Conservation (phyloP, 2,113 vertebrate genomes). For the Copsychus sechellarum region DNA sequence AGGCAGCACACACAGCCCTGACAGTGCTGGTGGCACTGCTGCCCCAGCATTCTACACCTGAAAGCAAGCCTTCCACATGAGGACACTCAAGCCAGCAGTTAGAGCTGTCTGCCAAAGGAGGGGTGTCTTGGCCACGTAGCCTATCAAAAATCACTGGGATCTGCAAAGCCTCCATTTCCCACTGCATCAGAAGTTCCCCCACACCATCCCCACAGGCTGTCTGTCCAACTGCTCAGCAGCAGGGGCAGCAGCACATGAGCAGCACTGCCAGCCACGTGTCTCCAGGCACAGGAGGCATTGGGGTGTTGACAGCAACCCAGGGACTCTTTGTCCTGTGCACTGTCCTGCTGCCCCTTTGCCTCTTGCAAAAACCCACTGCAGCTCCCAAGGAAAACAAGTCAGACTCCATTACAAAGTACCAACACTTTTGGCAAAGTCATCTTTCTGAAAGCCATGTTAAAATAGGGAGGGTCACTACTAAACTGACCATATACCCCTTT, state of each 20-base stretch:
- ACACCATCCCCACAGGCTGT: fast-evolving
- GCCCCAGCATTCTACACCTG: background rate
- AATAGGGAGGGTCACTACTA: background rate
- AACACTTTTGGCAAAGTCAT: background rate
- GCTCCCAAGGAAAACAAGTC: background rate
- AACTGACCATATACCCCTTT: background rate
- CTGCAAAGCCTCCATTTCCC: background rate
- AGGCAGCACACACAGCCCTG: fast-evolving
- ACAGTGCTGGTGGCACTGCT: fast-evolving
- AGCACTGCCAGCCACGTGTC: background rate
- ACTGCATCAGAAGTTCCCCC: background rate
- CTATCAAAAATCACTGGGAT: background rate
- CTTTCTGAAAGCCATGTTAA: background rate
- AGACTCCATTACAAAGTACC: background rate
- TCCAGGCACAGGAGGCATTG: background rate
- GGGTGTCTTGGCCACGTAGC: background rate
- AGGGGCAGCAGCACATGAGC: fast-evolving
- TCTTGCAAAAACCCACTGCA: background rate
- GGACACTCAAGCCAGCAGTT: background rate
- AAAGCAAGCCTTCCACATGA: background rate
- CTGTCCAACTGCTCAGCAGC: background rate
- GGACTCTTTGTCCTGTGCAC: background rate
- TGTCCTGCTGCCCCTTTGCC: background rate
- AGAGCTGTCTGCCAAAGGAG: background rate
- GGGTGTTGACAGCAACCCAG: background rate